Base-by-base conservation (phyloP, 92 coral and sea anemone genomes). In the Zoanthus sansibaricus region DNA sequence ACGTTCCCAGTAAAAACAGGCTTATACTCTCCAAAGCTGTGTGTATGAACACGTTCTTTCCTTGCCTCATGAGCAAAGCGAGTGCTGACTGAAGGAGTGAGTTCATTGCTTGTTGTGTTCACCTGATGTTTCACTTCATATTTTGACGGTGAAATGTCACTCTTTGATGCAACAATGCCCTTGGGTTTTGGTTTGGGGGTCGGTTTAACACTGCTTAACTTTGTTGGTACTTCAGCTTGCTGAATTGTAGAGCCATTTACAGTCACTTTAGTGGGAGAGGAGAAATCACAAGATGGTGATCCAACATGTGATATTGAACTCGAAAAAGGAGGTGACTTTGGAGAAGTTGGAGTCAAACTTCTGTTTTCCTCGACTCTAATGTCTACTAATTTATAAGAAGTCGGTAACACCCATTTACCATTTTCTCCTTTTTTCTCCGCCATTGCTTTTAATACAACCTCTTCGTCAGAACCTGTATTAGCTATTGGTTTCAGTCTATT, bases 1-100 rank as follows among this genome's bases (percentile, higher is more conserved):
- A 90, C 91, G 30, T 94, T 94, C 42, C 93, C 97, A 6, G 92
- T 88, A 9, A 64, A 18, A 20, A 77, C 75, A 15, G 95, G 95
- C n/a, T 86, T 66, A 77, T 90, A 94, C 33, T 76, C 85, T 7
- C 61, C 20, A 20, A 54, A 62, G 25, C 77, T 92, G n/a, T 13
- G 47, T 46, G 68, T 48, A 16, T 70, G 83, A 14, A 59, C 25
- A 56, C 86, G 58, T 18, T 64, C 89, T 16, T 77, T 70, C 55
- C 11, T 49, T 17, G 25, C 1, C 56, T 56, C 45, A 2, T 37
- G 85, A 42, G 62, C 42, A 80, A 25, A 59, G 14, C 5, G 75
- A 62, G 45, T 10, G 30, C 20, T 42, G 2, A 46, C 85, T 64
- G 75, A 9, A 20, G 44, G 7, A 45, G 12, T 15, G 46, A 64